Evolutionary conservation across 2,797 vertebrate genomes (phyloP).

Genomic region (Anguilla marmorata): DNA sequence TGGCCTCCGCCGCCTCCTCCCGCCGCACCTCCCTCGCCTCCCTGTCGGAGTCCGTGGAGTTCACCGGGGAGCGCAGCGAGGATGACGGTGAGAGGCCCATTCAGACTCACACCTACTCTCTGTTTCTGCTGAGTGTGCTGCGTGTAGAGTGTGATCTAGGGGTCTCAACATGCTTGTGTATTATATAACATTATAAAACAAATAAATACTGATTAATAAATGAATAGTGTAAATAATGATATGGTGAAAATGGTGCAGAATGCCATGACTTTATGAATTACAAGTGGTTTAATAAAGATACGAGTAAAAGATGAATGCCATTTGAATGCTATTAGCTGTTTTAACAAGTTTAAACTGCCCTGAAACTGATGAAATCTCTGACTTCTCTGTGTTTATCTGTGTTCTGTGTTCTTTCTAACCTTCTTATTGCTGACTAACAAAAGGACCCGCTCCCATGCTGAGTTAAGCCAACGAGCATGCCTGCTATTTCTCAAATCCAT

Average conservation of each 20-base stretch:
- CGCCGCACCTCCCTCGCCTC: constrained; percentile 93
- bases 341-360: not conserved
- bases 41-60: constrained; percentile 90
- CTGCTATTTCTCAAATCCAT: constrained; percentile 46
- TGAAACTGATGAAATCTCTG: constrained; percentile 24
- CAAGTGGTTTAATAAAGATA: not conserved
- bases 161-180: not conserved
- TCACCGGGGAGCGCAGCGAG: constrained; percentile 85
- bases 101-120: not conserved
- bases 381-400: constrained; percentile 32
- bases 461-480: constrained; percentile 56
- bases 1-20: constrained; percentile 92
- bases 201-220: not conserved
- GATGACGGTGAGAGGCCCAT: constrained; percentile 83
- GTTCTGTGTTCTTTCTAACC: constrained; percentile 39
- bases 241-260: not conserved
- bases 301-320: not conserved
- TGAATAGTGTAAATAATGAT: not conserved
- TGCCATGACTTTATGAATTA: not conserved
- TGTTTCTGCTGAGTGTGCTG: not conserved
- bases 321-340: not conserved
- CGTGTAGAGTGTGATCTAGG: not conserved
- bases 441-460: constrained; percentile 36
- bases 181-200: not conserved
- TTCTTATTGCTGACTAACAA: constrained; percentile 37